Evolutionary conservation across 2,113 vertebrate species (phyloP).

Genomic region (Daphoenositta chrysoptera): DNA sequence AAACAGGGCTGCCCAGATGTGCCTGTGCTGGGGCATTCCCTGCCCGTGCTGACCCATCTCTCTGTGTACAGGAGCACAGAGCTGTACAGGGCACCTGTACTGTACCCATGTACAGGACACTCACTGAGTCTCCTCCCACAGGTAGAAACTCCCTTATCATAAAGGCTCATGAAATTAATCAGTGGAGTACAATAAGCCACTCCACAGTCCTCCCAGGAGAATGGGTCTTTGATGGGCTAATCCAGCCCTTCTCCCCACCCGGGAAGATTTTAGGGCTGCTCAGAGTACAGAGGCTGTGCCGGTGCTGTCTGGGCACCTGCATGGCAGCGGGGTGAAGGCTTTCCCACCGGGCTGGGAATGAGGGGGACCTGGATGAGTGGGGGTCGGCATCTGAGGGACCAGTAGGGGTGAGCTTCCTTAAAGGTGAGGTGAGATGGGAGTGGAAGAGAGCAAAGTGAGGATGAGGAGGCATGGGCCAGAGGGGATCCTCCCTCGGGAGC

Average conservation of each 20-base stretch:
- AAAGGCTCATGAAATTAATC: not conserved
- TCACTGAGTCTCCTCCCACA: not conserved
- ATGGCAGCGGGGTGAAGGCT: accelerated
- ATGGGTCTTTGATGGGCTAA: not conserved
- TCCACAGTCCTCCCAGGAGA: not conserved
- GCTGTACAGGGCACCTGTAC: not conserved
- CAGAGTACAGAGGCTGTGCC: not conserved
- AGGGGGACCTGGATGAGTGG: not conserved
- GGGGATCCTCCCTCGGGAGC: not conserved
- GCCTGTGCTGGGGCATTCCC: not conserved
- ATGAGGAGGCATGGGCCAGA: not conserved
- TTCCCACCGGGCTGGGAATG: not conserved
- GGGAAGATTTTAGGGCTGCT: not conserved
- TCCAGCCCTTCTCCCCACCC: not conserved
- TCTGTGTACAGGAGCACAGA: not conserved
- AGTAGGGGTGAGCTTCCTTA: not conserved
- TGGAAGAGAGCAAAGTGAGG: not conserved
- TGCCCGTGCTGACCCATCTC: not conserved
- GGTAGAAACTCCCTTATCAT: not conserved
- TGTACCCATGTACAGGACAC: not conserved
- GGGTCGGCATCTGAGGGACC: not conserved
- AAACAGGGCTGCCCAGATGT: not conserved
- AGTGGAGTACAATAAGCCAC: not conserved
- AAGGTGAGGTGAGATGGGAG: not conserved
- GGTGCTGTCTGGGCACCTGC: not conserved